Evolutionary conservation across 2,113 vertebrate genomes (phyloP), one percentile per base, ranked within the genome.

Genomic region (Callospermophilus lateralis): DNA sequence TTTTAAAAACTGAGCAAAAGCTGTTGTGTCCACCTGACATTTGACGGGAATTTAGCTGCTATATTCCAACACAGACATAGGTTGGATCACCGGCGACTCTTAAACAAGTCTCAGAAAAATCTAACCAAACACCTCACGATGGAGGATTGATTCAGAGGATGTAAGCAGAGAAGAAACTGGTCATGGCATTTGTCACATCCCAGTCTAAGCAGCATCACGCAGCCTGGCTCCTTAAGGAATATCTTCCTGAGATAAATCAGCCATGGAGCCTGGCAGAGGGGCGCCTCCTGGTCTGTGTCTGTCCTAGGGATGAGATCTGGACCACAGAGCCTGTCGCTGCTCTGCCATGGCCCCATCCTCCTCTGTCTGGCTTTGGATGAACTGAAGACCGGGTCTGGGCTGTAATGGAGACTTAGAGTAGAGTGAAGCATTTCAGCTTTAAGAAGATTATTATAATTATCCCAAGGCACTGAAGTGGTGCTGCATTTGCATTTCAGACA

Each of bases 391-490:
- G 48, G 72, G 53, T 76, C 85, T 81, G 73, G 48, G 68, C 37
- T 70, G 7, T 12, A 39, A 67, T 67, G 70, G 92, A 93, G 77
- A 96, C 73, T 94, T 78, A 55, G 1, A 61, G 77, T 26, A 37
- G 65, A 78, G 65, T 68, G 73, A 80, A 72, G 53, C 72, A 90
- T 65, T 68, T 84, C 51, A 93, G 55, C 61, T 86, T 72, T 92
- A 89, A 86, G 89, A 87, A 94, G 94, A 94, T 95, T 80, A 93
- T 90, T 80, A 24, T 90, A 92, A 94, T 93, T 77, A 92, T 76
- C 91, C 42, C 51, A 20, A 22, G 84, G 37, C 91, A 78, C 45
- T 77, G 83, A 78, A 94, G 55, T 39, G 95, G 19, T 81, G 90
- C 68, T 85, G 4, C 16, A 89, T 97, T 81, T 96, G 1, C 30